phyloP scores from a whole-genome alignment of 1,140 invertebrate species.

The Ceratoteleas bidentatus region DNA sequence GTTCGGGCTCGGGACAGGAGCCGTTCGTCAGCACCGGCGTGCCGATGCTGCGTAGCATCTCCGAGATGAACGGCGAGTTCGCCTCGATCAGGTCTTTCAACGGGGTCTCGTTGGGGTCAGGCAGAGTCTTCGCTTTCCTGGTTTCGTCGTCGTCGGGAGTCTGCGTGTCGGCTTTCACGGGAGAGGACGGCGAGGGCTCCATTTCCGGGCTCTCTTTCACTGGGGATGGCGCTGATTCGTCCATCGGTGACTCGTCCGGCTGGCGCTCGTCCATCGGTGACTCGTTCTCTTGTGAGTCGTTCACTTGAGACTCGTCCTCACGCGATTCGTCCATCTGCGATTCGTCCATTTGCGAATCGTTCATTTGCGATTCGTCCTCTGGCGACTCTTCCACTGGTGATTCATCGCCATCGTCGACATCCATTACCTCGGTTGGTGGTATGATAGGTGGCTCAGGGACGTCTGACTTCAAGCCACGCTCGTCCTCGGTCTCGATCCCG shows the following conservation, averaged over 20 bases:
- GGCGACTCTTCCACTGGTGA: constrained; percentile 1
- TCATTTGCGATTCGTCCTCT: background rate
- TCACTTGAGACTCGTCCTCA: background rate
- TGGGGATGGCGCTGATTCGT: background rate
- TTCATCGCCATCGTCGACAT: background rate
- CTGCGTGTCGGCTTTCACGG: no score
- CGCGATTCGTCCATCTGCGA: background rate
- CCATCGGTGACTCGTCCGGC: background rate
- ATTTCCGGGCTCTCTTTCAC: background rate
- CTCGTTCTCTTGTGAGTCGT: no score
- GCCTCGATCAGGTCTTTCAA: constrained; percentile 73
- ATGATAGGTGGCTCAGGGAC: no score
- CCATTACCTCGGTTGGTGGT: background rate
- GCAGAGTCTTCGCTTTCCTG: constrained; percentile 41
- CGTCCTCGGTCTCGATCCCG: constrained; percentile 65
- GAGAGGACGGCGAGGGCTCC: no score
- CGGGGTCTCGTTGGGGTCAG: constrained; percentile 68
- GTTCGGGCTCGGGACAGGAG: constrained; percentile 20
- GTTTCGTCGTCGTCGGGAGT: constrained; percentile 6
- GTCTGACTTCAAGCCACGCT: constrained; percentile 4
- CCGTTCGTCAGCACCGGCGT: constrained; percentile 61
- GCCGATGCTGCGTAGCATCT: constrained; percentile 67
- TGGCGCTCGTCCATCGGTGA: no score
- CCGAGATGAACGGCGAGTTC: constrained; percentile 69
- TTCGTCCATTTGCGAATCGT: background rate